A percentile compares a stretch with the other conserved stretches of the same genome.
These are phyloP conservation scores for Cyprinodon brontotheroides DNA, from an alignment of 2,113 vertebrate genomes.

Conservation along the genomic window DNA sequence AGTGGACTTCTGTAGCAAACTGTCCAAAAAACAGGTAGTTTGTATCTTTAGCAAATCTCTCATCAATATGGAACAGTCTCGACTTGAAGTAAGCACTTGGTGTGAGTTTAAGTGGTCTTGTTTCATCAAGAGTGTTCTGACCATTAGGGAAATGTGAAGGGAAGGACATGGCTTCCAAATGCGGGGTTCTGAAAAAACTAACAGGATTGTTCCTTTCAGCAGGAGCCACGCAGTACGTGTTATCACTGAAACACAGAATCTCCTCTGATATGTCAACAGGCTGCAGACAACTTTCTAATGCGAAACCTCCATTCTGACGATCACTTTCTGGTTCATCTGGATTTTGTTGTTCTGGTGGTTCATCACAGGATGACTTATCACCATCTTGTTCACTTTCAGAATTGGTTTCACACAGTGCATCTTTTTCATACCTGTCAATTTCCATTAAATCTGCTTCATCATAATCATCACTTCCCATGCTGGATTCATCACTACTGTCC, in stretches of 20 bases:
- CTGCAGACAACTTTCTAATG: conserved; percentile 16
- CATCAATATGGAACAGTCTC: neutral
- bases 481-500: neutral
- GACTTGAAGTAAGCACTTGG: conserved; percentile 9
- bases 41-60: neutral
- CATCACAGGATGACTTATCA: neutral
- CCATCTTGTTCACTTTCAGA: neutral
- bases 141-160: neutral
- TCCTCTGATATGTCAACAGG: conserved; percentile 34
- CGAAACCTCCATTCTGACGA: conserved; percentile 9
- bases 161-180: neutral
- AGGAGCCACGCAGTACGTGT: conserved; percentile 38
- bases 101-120: neutral
- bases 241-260: conserved; percentile 29
- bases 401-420: neutral
- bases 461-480: neutral
- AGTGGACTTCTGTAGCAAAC: conserved; percentile 4
- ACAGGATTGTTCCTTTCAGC: conserved; percentile 1
- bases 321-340: conserved; percentile 2
- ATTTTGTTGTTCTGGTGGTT: neutral
- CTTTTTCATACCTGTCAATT: neutral
- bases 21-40: neutral
- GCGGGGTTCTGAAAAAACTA: neutral
- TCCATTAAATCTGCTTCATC: conserved; percentile 5
- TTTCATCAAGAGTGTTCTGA: neutral